Conservation (phyloP, 2,888 invertebrate genomes). For the Leptopterna dolabrata region DNA sequence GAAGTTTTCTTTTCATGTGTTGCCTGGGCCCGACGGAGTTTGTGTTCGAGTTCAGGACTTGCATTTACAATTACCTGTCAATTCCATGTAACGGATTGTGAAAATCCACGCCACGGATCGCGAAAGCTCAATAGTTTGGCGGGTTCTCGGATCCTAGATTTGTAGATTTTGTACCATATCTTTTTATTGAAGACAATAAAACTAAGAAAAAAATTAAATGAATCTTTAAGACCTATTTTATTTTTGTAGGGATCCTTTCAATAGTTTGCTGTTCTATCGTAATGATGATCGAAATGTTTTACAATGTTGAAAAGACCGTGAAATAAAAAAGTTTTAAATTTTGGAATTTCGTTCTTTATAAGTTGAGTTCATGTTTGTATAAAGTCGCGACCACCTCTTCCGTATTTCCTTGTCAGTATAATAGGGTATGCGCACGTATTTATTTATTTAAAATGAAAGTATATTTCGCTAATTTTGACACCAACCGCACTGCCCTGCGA, state of each 20-base stretch:
- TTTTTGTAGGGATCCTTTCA: background rate
- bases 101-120: too few species aligned
- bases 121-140: background rate
- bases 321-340: background rate
- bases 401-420: too few species aligned
- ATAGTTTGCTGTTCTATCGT: background rate
- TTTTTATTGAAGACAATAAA: background rate
- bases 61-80: too few species aligned
- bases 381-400: too few species aligned
- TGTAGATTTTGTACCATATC: constrained; percentile 16
- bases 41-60: background rate
- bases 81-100: too few species aligned
- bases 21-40: background rate
- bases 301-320: background rate
- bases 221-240: background rate
- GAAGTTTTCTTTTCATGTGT: background rate
- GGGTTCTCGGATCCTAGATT: background rate
- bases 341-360: background rate
- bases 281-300: background rate
- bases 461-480: too few species aligned
- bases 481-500: too few species aligned
- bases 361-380: too few species aligned
- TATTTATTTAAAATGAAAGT: too few species aligned
- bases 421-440: too few species aligned
- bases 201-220: background rate